Conservation (phyloP, 1,140 invertebrate genomes). For the Calephelis nemesis region DNA sequence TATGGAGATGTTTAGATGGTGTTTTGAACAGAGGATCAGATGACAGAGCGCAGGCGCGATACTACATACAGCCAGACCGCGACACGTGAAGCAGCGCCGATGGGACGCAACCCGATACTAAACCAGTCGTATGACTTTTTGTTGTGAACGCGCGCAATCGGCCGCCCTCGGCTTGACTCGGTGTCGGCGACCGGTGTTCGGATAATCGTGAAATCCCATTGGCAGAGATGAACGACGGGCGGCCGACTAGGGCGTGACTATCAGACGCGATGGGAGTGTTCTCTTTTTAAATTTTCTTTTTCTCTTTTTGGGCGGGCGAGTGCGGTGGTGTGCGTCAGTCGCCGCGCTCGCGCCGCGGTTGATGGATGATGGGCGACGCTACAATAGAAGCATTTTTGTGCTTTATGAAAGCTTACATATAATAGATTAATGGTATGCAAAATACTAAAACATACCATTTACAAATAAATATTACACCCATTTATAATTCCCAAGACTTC, state of each 20-base stretch:
- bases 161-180: slow-evolving; percentile 45
- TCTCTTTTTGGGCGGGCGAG: slow-evolving; percentile 70
- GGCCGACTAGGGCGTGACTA: slow-evolving; percentile 48
- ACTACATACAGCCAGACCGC: slow-evolving; percentile 34
- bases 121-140: slow-evolving; percentile 74
- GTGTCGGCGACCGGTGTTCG: slow-evolving; percentile 35
- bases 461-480: too few relatives aligned
- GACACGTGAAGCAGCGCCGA: slow-evolving; percentile 65
- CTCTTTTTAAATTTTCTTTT: slow-evolving; percentile 73
- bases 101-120: slow-evolving; percentile 77
- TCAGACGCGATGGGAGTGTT: slow-evolving; percentile 59
- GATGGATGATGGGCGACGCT: slow-evolving; percentile 55
- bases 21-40: slow-evolving; percentile 51
- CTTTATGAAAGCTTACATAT: slow-evolving; percentile 32
- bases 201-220: slow-evolving; percentile 35
- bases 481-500: too few relatives aligned
- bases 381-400: slow-evolving; percentile 46
- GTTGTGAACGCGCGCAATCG: slow-evolving; percentile 64
- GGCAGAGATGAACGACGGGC: slow-evolving; percentile 41
- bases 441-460: neutral
- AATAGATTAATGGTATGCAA: neutral
- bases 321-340: slow-evolving; percentile 67
- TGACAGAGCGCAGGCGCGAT: slow-evolving; percentile 56
- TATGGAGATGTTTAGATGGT: slow-evolving; percentile 34
- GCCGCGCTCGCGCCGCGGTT: slow-evolving; percentile 51